Evolutionary conservation across 64 coral and sea anemone species (phyloP).

Genomic region (Montipora cactus): DNA sequence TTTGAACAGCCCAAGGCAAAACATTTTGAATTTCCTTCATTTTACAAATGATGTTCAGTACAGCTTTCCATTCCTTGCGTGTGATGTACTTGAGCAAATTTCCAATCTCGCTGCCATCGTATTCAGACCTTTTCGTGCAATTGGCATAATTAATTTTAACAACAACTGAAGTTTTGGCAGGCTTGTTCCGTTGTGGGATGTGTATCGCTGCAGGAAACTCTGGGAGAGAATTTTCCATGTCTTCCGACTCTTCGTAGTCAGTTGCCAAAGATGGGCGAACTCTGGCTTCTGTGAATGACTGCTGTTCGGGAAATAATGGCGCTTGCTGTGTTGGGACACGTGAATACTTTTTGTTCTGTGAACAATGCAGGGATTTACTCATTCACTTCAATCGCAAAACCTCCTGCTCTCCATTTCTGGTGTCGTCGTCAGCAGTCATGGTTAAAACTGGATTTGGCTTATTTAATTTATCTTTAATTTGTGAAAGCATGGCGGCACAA

Average conservation of each 20-base stretch:
- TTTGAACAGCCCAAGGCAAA: constrained; percentile 32
- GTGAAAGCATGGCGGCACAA: background rate
- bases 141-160: background rate
- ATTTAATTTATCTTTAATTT: background rate
- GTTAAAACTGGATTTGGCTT: background rate
- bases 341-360: background rate
- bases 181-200: background rate
- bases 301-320: background rate
- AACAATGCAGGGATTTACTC: background rate
- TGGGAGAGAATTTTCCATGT: background rate
- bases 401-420: background rate
- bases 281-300: background rate
- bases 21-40: background rate
- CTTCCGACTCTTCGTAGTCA: too few species aligned
- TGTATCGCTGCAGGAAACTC: background rate
- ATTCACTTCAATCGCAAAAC: background rate
- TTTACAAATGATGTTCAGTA: constrained; percentile 37
- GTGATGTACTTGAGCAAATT: constrained; percentile 37
- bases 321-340: background rate
- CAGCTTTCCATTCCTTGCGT: constrained; percentile 45
- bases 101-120: background rate
- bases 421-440: background rate
- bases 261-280: background rate
- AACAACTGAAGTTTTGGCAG: background rate
- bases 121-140: background rate